Evolutionary conservation across 2,113 vertebrate genomes (phyloP).

Genomic region (Rhea americana): DNA sequence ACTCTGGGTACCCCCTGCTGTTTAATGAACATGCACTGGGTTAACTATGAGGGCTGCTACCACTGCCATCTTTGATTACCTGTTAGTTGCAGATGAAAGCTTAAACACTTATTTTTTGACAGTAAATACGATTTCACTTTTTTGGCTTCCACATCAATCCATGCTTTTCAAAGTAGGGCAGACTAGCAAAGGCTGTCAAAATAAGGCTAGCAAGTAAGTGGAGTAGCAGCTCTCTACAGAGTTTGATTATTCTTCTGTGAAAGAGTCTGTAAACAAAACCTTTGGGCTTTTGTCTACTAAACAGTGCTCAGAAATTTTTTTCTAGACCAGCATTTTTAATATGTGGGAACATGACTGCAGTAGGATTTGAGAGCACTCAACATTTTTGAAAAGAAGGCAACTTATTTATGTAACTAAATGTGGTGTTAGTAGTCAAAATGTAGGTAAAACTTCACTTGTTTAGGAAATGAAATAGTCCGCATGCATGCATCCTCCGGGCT

Average conservation of each 20-base stretch:
- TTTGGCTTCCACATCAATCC: conserved; percentile 1
- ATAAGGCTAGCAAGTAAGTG: conserved; percentile 43
- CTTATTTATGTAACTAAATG: conserved; percentile 33
- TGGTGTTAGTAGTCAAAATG: conserved; percentile 8
- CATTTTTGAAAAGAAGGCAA: conserved; percentile 33
- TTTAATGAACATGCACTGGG: conserved; percentile 50
- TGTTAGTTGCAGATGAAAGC: conserved; percentile 40
- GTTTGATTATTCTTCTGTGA: conserved; percentile 47
- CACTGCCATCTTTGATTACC: conserved; percentile 43
- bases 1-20: conserved; percentile 32
- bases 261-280: conserved; percentile 63
- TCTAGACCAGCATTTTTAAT: conserved; percentile 50
- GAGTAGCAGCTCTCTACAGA: conserved; percentile 18
- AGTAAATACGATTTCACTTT: conserved; percentile 44
- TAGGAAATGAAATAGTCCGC: background rate
- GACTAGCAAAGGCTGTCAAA: conserved; percentile 50
- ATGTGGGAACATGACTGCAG: conserved; percentile 38
- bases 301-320: conserved; percentile 49
- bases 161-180: conserved; percentile 15
- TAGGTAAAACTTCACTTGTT: background rate
- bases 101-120: background rate
- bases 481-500: background rate
- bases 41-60: conserved; percentile 25
- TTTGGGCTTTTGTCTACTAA: conserved; percentile 63
- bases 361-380: conserved; percentile 42